Evolutionary conservation across 2,888 invertebrate genomes (phyloP).

Genomic region (Agonopterix subpropinquella): DNA sequence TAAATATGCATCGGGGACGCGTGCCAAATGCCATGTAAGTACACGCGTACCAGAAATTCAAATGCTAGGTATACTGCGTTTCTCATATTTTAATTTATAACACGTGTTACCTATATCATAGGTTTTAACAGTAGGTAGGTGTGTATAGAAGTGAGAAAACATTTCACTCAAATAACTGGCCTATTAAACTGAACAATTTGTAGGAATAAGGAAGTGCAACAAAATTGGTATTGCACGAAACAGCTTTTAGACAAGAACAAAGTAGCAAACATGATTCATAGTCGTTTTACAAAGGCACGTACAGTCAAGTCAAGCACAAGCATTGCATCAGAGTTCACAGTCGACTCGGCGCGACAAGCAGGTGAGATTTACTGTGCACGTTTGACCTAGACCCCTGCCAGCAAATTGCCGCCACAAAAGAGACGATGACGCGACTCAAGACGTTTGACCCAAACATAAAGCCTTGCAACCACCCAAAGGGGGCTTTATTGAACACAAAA

Average conservation of each 20-base stretch:
- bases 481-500: background rate
- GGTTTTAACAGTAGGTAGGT: too few species aligned
- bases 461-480: background rate
- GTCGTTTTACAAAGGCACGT: background rate
- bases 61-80: too few species aligned
- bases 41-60: too few species aligned
- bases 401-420: slow-evolving; percentile 47
- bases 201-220: too few species aligned
- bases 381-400: slow-evolving; percentile 47
- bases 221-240: background rate
- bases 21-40: slow-evolving; percentile 32
- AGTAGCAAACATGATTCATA: background rate
- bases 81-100: too few species aligned
- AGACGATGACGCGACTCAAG: slow-evolving; percentile 45
- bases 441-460: slow-evolving; percentile 33
- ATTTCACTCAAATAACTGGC: too few species aligned
- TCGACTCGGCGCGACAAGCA: slow-evolving; percentile 12
- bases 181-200: too few species aligned
- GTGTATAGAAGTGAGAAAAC: too few species aligned
- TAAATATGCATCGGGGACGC: slow-evolving; percentile 24
- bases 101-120: too few species aligned
- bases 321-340: background rate
- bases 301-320: background rate
- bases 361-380: slow-evolving; percentile 24
- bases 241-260: slow-evolving; percentile 5